Conservation (phyloP, 1,140 invertebrate genomes). For the Megalonaias nervosa region DNA sequence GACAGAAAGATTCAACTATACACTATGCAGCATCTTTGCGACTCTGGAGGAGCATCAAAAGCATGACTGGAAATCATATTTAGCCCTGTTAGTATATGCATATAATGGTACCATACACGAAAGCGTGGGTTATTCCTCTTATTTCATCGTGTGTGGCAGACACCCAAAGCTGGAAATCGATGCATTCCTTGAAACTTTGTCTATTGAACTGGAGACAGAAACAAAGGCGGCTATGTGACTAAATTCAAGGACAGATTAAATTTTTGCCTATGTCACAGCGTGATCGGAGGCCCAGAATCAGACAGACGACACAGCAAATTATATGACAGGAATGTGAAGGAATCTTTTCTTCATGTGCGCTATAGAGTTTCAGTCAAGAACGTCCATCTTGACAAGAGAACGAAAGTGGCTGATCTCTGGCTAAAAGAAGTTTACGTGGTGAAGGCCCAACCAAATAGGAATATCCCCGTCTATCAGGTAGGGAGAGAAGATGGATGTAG, state of each 20-base stretch:
- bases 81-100: constrained; percentile 8
- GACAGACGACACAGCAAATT: not conserved
- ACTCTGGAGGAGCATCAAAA: no score
- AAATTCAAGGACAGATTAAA: constrained; percentile 1
- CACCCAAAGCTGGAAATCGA: constrained; percentile 6
- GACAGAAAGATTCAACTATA: not conserved
- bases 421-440: constrained; percentile 3
- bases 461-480: constrained; percentile 1
- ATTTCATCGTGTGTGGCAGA: constrained; percentile 3
- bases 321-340: not conserved
- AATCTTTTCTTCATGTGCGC: not conserved
- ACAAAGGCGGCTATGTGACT: constrained; percentile 1
- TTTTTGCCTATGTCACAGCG: constrained; percentile 1
- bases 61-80: constrained; percentile 4
- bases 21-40: not conserved
- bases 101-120: constrained; percentile 22
- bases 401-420: constrained; percentile 12
- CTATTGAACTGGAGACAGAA: not conserved
- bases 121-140: constrained; percentile 10
- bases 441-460: constrained; percentile 1
- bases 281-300: not conserved
- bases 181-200: constrained; percentile 7
- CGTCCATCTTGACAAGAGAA: not conserved
- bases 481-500: not conserved
- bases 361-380: constrained; percentile 10